phyloP scores from a whole-genome alignment of 2,797 vertebrate genomes.

The Sebastes nivosus region DNA sequence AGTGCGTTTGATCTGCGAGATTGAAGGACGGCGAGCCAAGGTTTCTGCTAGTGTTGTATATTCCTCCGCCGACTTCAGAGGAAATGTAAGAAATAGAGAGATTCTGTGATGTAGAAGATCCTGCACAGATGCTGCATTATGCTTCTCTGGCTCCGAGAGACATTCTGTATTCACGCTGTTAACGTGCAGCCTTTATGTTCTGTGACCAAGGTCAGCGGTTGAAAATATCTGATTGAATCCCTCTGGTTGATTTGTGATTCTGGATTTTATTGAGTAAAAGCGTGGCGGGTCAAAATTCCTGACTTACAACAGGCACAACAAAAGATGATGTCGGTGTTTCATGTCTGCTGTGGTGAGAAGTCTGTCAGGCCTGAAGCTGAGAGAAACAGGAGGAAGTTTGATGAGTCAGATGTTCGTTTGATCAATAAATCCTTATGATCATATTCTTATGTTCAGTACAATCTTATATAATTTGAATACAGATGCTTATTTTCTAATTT shows the following conservation, averaged over 20 bases:
- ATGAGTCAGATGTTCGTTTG: not conserved
- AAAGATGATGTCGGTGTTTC: constrained; percentile 41
- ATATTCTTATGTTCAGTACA: not conserved
- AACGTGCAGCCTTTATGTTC: constrained; percentile 44
- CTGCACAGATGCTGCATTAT: constrained; percentile 33
- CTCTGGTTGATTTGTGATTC: constrained; percentile 34
- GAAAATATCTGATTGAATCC: constrained; percentile 54
- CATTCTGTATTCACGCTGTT: constrained; percentile 46
- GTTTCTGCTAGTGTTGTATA: constrained; percentile 41
- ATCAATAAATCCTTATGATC: not conserved
- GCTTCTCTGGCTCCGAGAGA: constrained; percentile 29
- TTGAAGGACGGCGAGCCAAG: constrained; percentile 49
- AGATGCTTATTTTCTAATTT: not conserved
- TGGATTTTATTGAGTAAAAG: constrained; percentile 36
- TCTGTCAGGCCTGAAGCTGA: not conserved
- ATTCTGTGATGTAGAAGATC: constrained; percentile 41
- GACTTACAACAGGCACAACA: constrained; percentile 27
- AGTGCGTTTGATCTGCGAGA: constrained; percentile 55
- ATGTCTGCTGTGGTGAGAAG: constrained; percentile 5
- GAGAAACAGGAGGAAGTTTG: not conserved
- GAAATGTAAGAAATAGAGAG: constrained; percentile 45
- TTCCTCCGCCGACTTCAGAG: constrained; percentile 49
- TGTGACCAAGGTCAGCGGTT: constrained; percentile 55
- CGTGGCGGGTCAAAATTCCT: constrained; percentile 12
- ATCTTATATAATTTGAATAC: not conserved